Base-by-base conservation (phyloP, 2,113 vertebrate species). In the Carettochelys insculpta region DNA sequence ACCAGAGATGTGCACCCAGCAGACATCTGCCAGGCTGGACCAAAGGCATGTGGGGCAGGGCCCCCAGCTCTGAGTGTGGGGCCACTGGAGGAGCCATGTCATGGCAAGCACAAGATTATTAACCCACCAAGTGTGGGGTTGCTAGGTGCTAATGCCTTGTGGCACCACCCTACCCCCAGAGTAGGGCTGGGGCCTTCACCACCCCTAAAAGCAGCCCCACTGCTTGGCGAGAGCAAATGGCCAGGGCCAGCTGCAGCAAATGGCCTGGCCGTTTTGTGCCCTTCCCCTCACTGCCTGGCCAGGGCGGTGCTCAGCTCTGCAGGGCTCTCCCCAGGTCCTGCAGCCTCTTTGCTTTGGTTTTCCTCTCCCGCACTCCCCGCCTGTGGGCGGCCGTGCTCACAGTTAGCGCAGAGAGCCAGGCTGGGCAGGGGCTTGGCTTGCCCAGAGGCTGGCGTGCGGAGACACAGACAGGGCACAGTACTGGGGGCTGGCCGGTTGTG, bases 221-320 rank as follows among this genome's bases (percentile, higher is more conserved):
- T 86, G 94, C 48, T 87, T 52, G 45, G 14, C n/a, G 56, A 85
- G 85, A 92, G 90, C 96, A 97, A 96, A 97, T 96, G 96, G 94
- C 75, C 51, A 4, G 53, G 78, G 47, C 83, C 89, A 86, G 75
- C 73, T 90, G 77, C 38, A 41, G 65, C 83, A 90, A 86, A 90
- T 77, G 89, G 83, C 43, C 48, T 53, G 17, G 20, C 50, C 24
- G 47, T 3, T 25, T 6, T 2, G 3, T n/a, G 61, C 61, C 13
- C 31, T 34, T 24, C 24, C 53, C 53, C 5, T 14, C 51, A 17
- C 48, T 8, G 51, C 51, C 53, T 7, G 9, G 24, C 25, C 53
- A n/a, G n/a, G 16, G 58, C 58, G 8, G 7, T 65, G 58, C 31
- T n/a, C 58, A 65, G 16, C 58, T 65, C 34, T 14, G 58, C 58